Evolutionary conservation across 2,113 vertebrate genomes (phyloP).

Genomic region (Ammodytes dubius): DNA sequence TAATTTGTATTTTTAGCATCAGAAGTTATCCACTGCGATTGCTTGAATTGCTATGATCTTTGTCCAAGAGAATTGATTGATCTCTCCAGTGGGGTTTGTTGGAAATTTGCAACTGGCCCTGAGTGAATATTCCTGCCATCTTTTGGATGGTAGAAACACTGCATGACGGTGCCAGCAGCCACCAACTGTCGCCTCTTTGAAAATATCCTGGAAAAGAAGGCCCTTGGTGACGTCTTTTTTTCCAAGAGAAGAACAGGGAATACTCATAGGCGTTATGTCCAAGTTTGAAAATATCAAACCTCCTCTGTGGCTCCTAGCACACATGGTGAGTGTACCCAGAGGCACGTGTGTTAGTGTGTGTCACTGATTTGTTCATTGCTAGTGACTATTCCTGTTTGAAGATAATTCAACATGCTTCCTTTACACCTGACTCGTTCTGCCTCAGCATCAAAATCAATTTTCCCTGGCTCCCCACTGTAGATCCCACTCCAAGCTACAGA

Average conservation of each 20-base stretch:
- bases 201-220: slow-evolving; percentile 67
- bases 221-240: slow-evolving; percentile 20
- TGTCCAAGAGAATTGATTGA: slow-evolving; percentile 67
- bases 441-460: slow-evolving; percentile 64
- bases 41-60: slow-evolving; percentile 59
- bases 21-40: slow-evolving; percentile 59
- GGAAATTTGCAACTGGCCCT: slow-evolving; percentile 50
- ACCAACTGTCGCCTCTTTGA: slow-evolving; percentile 73
- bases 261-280: slow-evolving; percentile 39
- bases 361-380: slow-evolving; percentile 63
- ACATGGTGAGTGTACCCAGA: slow-evolving; percentile 50
- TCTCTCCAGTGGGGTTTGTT: slow-evolving; percentile 50
- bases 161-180: slow-evolving; percentile 52
- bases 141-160: slow-evolving; percentile 52
- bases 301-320: slow-evolving; percentile 49
- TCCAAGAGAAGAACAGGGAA: slow-evolving; percentile 26
- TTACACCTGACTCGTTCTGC: slow-evolving; percentile 63
- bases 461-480: slow-evolving; percentile 36
- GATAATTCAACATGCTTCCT: slow-evolving; percentile 68
- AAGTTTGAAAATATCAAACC: slow-evolving; percentile 47
- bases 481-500: slow-evolving; percentile 62
- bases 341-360: slow-evolving; percentile 20
- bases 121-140: slow-evolving; percentile 44
- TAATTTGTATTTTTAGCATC: slow-evolving; percentile 60
- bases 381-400: slow-evolving; percentile 68